These are phyloP conservation scores for Takifugu flavidus DNA, from an alignment of 2,113 vertebrate species.

Conservation along the genomic window DNA sequence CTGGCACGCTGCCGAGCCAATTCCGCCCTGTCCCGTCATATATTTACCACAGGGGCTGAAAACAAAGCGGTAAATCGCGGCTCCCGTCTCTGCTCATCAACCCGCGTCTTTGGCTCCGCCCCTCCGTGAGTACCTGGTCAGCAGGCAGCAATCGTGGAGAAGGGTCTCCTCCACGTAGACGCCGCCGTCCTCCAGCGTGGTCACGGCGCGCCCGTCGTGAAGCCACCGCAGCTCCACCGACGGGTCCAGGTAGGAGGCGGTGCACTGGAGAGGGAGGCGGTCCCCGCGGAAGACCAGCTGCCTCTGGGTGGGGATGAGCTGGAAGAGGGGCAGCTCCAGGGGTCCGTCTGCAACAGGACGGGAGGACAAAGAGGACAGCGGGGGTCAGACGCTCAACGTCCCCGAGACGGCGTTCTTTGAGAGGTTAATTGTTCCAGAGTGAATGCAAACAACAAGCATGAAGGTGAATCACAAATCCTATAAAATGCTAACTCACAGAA, in stretches of 20 bases:
- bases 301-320: conserved; percentile 87
- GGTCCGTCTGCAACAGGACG: conserved; percentile 74
- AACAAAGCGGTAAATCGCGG: no score
- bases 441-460: neutral
- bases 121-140: conserved; percentile 79
- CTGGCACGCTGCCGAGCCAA: conserved; percentile 60
- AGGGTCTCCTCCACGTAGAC: conserved; percentile 85
- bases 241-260: conserved; percentile 80
- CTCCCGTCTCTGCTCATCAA: no score
- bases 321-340: conserved; percentile 86
- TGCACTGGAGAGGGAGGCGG: conserved; percentile 86
- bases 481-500: no score
- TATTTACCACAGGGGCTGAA: conserved; percentile 61
- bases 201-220: conserved; percentile 71
- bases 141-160: conserved; percentile 87
- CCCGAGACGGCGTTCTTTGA: conserved; percentile 8
- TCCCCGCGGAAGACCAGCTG: conserved; percentile 90
- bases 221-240: conserved; percentile 79
- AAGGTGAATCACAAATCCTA: no score
- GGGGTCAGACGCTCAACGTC: conserved; percentile 8
- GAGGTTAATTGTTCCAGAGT: neutral
- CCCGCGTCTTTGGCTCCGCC: no score
- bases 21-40: conserved; percentile 63
- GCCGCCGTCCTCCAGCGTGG: conserved; percentile 78
- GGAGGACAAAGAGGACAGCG: conserved; percentile 21